These are phyloP conservation scores for Pseudomugil gertrudae DNA, from an alignment of 2,797 vertebrate genomes.

Conservation along the genomic window DNA sequence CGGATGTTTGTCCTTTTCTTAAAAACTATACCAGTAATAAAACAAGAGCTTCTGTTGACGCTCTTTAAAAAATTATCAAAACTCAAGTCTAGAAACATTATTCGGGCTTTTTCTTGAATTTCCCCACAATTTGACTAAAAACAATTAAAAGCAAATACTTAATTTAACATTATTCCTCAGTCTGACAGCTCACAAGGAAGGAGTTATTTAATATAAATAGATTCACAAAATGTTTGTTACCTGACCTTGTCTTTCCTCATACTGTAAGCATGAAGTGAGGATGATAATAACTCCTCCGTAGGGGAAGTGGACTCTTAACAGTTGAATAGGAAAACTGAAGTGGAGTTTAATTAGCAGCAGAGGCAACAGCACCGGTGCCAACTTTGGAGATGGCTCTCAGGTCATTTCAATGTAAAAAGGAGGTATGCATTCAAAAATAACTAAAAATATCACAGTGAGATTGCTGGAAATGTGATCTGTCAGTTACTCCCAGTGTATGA, in stretches of 20 bases:
- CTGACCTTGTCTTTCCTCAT: slow-evolving; percentile 20
- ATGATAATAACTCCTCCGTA: slow-evolving; percentile 22
- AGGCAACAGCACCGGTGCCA: background rate
- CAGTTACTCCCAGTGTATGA: background rate
- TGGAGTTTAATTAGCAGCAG: slow-evolving; percentile 29
- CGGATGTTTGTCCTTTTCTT: slow-evolving; percentile 3
- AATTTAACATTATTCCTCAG: background rate
- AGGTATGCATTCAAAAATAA: background rate
- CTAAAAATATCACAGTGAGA: background rate
- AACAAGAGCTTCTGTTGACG: slow-evolving; percentile 5
- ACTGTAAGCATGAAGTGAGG: slow-evolving; percentile 7
- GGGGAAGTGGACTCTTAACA: slow-evolving; percentile 19
- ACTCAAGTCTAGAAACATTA: background rate
- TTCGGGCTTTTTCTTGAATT: background rate
- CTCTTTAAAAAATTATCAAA: slow-evolving; percentile 1
- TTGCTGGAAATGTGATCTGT: background rate
- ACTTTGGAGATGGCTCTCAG: slow-evolving; percentile 18
- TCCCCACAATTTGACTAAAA: background rate
- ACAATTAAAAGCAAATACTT: too few species aligned
- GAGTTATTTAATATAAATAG: background rate
- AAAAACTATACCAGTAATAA: background rate
- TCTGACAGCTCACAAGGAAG: background rate
- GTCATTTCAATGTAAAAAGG: slow-evolving; percentile 9
- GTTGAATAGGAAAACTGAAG: slow-evolving; percentile 29
- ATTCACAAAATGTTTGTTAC: slow-evolving; percentile 13